These are phyloP conservation scores for Anoplophora glabripennis DNA, from an alignment of 1,140 invertebrate genomes.

Conservation along the genomic window DNA sequence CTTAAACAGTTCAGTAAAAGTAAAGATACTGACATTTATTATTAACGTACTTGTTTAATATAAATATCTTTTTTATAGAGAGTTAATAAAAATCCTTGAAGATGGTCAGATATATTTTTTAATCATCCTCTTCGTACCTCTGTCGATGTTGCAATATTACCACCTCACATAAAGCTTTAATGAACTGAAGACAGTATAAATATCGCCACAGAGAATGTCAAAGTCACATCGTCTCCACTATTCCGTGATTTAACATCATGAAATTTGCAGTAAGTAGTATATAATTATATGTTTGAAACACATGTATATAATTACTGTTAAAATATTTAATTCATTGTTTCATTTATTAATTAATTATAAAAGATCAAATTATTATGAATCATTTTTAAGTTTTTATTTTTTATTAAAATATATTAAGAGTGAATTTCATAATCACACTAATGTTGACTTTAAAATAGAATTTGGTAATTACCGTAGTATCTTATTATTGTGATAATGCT, in stretches of 20 bases:
- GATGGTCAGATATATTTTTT: constrained; percentile 1
- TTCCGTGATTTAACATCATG: constrained; percentile 3
- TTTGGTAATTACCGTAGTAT: too few relatives aligned
- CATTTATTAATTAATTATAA: neutral
- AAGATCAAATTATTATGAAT: neutral
- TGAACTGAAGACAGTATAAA: constrained; percentile 4
- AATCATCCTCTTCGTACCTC: neutral
- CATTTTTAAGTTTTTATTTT: neutral
- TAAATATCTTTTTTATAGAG: too few relatives aligned
- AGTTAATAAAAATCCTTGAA: neutral
- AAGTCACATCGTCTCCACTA: neutral
- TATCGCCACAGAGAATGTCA: constrained; percentile 12
- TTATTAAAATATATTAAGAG: too few relatives aligned
- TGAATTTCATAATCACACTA: too few relatives aligned
- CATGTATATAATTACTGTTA: neutral
- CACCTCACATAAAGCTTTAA: neutral
- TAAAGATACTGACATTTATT: too few relatives aligned
- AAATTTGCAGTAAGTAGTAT: constrained; percentile 9
- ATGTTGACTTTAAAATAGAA: too few relatives aligned
- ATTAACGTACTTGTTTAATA: too few relatives aligned
- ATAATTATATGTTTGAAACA: neutral
- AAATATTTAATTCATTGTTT: neutral
- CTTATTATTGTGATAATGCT: too few relatives aligned
- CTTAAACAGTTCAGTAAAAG: too few relatives aligned
- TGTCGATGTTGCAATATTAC: constrained; percentile 1